Evolutionary conservation across 2,888 invertebrate genomes (phyloP).

Genomic region (Euplexia lucipara): DNA sequence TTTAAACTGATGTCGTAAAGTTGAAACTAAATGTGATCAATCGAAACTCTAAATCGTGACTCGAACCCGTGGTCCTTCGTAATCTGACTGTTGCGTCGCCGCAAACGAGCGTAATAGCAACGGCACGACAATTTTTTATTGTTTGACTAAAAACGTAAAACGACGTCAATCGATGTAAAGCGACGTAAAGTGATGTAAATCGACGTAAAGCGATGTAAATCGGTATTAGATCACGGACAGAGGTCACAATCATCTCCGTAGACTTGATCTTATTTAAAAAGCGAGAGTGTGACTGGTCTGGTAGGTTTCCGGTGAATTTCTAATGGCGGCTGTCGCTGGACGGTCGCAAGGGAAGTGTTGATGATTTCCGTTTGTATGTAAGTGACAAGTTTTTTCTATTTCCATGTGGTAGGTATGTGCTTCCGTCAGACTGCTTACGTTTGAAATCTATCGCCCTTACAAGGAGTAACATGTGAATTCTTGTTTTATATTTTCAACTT

Average conservation of each 20-base stretch:
- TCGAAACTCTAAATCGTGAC: conserved; percentile 64
- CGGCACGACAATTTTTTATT: conserved; percentile 66
- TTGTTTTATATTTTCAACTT: too few species aligned
- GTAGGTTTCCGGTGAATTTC: conserved; percentile 53
- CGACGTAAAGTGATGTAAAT: too few species aligned
- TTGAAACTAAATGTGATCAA: conserved; percentile 67
- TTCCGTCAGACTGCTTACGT: not conserved
- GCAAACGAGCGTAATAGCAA: conserved; percentile 64
- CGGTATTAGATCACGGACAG: conserved; percentile 61
- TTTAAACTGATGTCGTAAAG: conserved; percentile 67
- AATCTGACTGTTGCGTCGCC: conserved; percentile 62
- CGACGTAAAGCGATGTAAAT: conserved; percentile 44
- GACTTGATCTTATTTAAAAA: conserved; percentile 53
- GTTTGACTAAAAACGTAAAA: conserved; percentile 42
- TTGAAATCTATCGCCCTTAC: not conserved
- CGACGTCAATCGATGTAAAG: conserved; percentile 52
- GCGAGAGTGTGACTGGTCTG: conserved; percentile 55
- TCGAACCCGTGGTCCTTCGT: conserved; percentile 60
- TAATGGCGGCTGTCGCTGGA: conserved; percentile 38
- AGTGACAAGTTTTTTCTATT: conserved; percentile 54
- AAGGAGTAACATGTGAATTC: too few species aligned
- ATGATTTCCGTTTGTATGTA: conserved; percentile 44
- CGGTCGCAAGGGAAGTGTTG: conserved; percentile 45
- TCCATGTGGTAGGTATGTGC: conserved; percentile 9
- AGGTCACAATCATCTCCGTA: conserved; percentile 57